phyloP scores from a whole-genome alignment of 2,113 vertebrate genomes.

The Calyptomena viridis region DNA sequence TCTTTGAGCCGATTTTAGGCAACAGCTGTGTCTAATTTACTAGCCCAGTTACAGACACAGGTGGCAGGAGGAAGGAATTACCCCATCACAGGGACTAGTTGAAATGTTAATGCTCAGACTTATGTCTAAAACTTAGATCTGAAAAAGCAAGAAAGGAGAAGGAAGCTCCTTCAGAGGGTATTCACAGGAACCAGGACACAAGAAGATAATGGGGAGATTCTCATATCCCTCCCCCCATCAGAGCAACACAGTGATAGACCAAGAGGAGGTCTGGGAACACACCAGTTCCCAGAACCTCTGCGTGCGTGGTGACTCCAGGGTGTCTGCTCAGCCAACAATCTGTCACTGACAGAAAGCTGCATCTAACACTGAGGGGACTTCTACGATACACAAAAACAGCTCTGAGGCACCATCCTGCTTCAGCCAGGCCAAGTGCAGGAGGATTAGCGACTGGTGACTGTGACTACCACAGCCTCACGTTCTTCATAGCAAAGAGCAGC shows the following conservation, averaged over 20 bases:
- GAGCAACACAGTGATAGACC: background rate
- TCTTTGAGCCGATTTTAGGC: background rate
- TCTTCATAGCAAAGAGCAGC: background rate
- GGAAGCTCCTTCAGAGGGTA: background rate
- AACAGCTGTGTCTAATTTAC: background rate
- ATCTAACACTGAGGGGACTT: background rate
- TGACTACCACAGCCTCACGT: background rate
- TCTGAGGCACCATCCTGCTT: background rate
- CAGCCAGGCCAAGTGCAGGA: background rate
- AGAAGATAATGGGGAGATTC: background rate
- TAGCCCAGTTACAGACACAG: background rate
- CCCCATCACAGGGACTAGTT: accelerated
- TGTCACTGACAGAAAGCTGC: background rate
- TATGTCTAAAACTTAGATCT: accelerated
- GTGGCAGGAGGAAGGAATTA: background rate
- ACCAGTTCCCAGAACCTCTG: constrained; percentile 20
- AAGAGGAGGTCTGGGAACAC: constrained; percentile 12
- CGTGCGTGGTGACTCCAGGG: background rate
- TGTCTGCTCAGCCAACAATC: constrained; percentile 17
- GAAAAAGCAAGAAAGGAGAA: background rate
- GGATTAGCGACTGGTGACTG: background rate
- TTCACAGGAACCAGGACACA: background rate
- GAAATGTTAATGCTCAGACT: accelerated
- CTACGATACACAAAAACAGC: background rate
- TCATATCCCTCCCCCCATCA: background rate